phyloP scores from a whole-genome alignment of 2,797 vertebrate genomes.

The Percopsis omiscomaycus region DNA sequence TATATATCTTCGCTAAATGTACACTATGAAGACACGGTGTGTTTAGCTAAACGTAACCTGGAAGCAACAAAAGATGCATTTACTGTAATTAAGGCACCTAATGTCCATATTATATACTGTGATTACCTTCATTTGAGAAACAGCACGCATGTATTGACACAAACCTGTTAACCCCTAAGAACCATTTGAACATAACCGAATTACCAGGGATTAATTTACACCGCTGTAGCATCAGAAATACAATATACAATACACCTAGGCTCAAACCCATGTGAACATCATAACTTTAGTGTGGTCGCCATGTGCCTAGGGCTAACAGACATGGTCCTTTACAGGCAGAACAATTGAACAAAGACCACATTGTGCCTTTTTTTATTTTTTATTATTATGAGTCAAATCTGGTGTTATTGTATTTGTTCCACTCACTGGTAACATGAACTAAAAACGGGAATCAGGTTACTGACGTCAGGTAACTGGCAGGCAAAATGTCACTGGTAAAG shows the following conservation, averaged over 20 bases:
- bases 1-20: conserved; percentile 2
- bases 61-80: conserved; percentile 32
- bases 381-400: too few relatives aligned
- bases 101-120: conserved; percentile 17
- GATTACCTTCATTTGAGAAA: conserved; percentile 14
- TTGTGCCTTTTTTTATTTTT: not conserved
- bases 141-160: not conserved
- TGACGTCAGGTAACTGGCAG: not conserved
- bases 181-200: not conserved
- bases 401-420: conserved; percentile 3
- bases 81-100: conserved; percentile 55
- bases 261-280: not conserved
- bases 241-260: conserved; percentile 1
- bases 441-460: not conserved
- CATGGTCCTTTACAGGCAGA: not conserved
- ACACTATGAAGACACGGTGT: not conserved
- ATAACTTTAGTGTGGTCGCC: not conserved
- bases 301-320: not conserved
- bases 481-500: not conserved
- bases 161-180: not conserved
- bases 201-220: conserved; percentile 5
- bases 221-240: not conserved
- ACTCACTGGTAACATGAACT: conserved; percentile 5
- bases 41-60: conserved; percentile 10
- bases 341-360: not conserved